These are phyloP conservation scores for Cynodonichthys magdalenae DNA, from an alignment of 2,797 vertebrate species.

Conservation along the genomic window DNA sequence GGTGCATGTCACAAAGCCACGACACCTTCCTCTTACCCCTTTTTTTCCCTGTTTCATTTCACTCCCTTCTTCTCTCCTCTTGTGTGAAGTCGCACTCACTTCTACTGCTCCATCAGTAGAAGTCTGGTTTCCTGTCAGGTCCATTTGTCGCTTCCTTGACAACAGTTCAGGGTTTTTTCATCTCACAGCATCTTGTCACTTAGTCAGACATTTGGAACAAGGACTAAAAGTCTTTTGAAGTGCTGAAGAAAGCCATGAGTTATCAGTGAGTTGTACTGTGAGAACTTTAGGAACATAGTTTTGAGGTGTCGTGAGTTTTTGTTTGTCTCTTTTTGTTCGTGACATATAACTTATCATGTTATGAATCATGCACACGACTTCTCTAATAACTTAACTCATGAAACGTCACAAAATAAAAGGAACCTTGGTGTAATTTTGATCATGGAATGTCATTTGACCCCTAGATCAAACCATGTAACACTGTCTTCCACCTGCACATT, in stretches of 20 bases:
- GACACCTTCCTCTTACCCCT: conserved; percentile 41
- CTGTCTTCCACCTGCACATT: too few species aligned
- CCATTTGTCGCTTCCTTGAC: conserved; percentile 50
- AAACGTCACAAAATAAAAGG: too few species aligned
- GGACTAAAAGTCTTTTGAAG: conserved; percentile 1
- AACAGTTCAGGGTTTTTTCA: conserved; percentile 21
- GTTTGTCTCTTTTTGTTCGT: neutral
- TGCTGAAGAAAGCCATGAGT: conserved; percentile 4
- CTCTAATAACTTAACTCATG: too few species aligned
- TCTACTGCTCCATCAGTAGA: conserved; percentile 13
- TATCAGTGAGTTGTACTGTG: neutral
- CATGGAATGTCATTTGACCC: too few species aligned
- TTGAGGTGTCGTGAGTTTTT: conserved; percentile 1
- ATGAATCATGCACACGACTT: conserved; percentile 2
- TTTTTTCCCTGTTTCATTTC: conserved; percentile 15
- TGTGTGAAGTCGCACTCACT: conserved; percentile 30
- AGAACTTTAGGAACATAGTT: neutral
- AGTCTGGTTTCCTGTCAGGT: conserved; percentile 54
- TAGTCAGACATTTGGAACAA: conserved; percentile 12
- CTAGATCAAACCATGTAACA: too few species aligned
- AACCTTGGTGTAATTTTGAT: too few species aligned
- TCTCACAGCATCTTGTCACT: conserved; percentile 25
- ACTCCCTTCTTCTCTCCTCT: conserved; percentile 25
- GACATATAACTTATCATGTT: conserved; percentile 8
- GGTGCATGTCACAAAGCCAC: conserved; percentile 52